A percentile compares a stretch with the other conserved stretches of the same genome.
phyloP scores from a whole-genome alignment of 2,797 vertebrate genomes.

The Microchirus variegatus region DNA sequence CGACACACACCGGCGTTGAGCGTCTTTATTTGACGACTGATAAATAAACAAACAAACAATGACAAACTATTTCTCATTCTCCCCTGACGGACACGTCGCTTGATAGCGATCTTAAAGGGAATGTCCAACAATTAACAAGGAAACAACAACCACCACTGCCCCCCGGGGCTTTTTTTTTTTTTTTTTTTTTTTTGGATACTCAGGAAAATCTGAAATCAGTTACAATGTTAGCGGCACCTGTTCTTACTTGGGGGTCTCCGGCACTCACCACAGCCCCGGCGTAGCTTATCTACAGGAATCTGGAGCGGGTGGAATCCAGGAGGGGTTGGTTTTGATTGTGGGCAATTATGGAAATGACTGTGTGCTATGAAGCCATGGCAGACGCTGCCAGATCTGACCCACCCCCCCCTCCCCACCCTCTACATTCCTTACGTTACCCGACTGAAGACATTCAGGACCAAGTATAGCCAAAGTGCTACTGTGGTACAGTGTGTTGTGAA shows the following conservation, averaged over 20 bases:
- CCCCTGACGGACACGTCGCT: slow-evolving; percentile 68
- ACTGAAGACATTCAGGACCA: slow-evolving; percentile 66
- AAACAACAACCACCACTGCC: slow-evolving; percentile 57
- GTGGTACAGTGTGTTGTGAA: slow-evolving; percentile 41
- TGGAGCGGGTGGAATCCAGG: slow-evolving; percentile 79
- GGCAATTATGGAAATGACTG: slow-evolving; percentile 83
- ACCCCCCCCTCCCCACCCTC: slow-evolving; percentile 52
- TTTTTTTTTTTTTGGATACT: slow-evolving; percentile 42
- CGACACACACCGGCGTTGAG: slow-evolving; percentile 49
- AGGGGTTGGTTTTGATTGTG: slow-evolving; percentile 83
- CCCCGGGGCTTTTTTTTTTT: slow-evolving; percentile 17
- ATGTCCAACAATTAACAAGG: slow-evolving; percentile 69
- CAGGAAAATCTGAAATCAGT: slow-evolving; percentile 75
- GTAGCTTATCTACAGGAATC: slow-evolving; percentile 83
- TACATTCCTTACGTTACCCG: slow-evolving; percentile 71
- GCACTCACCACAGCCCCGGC: slow-evolving; percentile 73
- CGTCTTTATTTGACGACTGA: slow-evolving; percentile 71
- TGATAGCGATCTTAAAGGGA: slow-evolving; percentile 73
- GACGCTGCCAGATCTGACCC: slow-evolving; percentile 71
- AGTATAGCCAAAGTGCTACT: slow-evolving; percentile 60
- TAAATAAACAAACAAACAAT: slow-evolving; percentile 72
- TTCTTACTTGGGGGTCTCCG: slow-evolving; percentile 83
- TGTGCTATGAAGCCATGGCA: slow-evolving; percentile 70
- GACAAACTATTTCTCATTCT: slow-evolving; percentile 74
- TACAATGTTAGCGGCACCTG: slow-evolving; percentile 80